Base-by-base conservation (phyloP, 2,888 invertebrate genomes). In the Scaptomyza tumidula region DNA sequence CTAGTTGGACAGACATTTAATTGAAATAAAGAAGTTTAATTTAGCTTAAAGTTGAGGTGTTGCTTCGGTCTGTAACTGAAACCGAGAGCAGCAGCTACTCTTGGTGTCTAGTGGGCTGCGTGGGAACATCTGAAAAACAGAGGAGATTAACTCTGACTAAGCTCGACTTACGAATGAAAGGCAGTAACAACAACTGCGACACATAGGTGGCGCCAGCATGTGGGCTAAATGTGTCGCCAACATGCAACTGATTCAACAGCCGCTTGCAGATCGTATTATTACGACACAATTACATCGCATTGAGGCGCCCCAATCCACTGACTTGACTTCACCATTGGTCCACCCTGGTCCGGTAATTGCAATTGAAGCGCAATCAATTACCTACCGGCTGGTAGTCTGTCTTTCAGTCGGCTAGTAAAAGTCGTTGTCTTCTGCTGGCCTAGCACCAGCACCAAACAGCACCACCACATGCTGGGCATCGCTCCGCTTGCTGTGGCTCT, bases 331-430 rank as follows among this genome's bases (percentile, higher is more conserved):
- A 31, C 60, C 35, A 31, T 52, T 52, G 66, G 46, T 67, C 55
- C 58, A 57, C 62, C 62, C 71, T 66, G 70, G 67, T 63, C 70
- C 63, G 81, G 88, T 86, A 86, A 86, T 86, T 86, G 86, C 86
- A 86, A 86, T 88, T 86, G 86, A 86, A 86, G 86, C 77, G 84
- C 88, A 86, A 86, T 88, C 86, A 90, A 90, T 90, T 90, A 90
- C 88, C 79, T 78, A 82, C 86, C 88, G 89, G 84, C 86, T 89
- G 89, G 89, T 87, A 53, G 60, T 71, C 53, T 61, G 56, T 69
- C 65, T 55, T 37, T 27, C 53, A n/a, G 44, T 48, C 50, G 6
- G 41, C 39, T 66, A 76, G 75, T 75, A 75, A 75, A 77, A 77
- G 84, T 74, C 80, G 80, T 65, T 77, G 71, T 80, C 77, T 64